These are phyloP conservation scores for Varecia variegata DNA, from an alignment of 2,797 vertebrate species.

Conservation along the genomic window DNA sequence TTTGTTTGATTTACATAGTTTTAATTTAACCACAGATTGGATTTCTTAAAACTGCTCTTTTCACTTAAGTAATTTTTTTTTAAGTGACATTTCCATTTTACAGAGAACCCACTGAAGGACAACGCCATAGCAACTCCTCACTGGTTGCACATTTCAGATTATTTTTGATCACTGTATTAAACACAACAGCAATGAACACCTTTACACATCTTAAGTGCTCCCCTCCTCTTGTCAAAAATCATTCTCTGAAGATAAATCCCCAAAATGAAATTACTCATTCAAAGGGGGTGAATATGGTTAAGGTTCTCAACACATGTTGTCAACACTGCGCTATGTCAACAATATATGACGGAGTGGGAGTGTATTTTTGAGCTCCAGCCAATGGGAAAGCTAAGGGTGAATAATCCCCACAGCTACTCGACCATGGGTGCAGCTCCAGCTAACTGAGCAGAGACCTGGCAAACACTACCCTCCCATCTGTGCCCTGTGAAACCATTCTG, in stretches of 20 bases:
- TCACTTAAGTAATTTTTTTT: not conserved
- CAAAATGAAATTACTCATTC: not conserved
- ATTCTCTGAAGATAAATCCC: not conserved
- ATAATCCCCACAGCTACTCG: not conserved
- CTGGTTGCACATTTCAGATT: not conserved
- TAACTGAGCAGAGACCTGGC: not conserved
- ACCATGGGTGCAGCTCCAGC: too few relatives aligned
- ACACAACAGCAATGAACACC: not conserved
- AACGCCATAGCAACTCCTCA: not conserved
- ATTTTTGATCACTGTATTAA: not conserved
- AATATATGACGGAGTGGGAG: not conserved
- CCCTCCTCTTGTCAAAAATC: not conserved
- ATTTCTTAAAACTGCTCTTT: not conserved
- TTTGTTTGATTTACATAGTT: not conserved
- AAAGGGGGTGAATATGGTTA: not conserved
- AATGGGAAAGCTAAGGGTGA: not conserved
- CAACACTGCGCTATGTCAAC: not conserved
- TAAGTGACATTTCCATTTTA: not conserved
- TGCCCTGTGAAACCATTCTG: not conserved
- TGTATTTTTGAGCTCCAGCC: not conserved
- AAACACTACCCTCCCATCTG: not conserved
- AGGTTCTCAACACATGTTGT: not conserved
- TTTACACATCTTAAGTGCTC: not conserved
- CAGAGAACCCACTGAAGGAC: not conserved
- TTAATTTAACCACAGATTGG: not conserved